Conservation (phyloP, 2,113 vertebrate genomes). For the Rhabdornis inornatus region DNA sequence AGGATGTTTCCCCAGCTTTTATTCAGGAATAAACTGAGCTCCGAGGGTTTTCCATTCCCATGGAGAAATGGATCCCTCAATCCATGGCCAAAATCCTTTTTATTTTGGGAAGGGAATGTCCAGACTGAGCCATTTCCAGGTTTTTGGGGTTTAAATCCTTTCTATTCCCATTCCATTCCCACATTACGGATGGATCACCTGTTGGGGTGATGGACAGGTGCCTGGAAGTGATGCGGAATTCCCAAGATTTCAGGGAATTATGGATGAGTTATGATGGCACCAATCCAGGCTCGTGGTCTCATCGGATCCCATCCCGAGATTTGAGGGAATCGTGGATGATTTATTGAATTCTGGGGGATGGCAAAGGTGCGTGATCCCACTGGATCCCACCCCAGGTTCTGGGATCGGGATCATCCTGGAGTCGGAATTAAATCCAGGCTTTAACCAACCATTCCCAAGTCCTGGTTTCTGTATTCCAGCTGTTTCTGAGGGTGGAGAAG, state of each 20-base stretch:
- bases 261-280: accelerated
- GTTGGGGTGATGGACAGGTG: accelerated
- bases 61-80: background rate
- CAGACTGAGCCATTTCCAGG: background rate
- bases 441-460: background rate
- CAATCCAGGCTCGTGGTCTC: too few relatives aligned
- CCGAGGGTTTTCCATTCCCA: background rate
- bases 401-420: background rate
- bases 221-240: accelerated
- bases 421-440: accelerated
- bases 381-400: accelerated
- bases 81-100: background rate
- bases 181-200: accelerated
- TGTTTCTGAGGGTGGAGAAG: accelerated
- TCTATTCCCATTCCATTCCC: background rate
- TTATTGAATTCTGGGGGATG: background rate
- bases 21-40: accelerated
- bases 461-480: background rate
- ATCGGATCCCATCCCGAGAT: background rate
- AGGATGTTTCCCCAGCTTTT: background rate
- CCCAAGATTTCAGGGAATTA: background rate
- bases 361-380: accelerated
- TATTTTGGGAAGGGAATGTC: background rate
- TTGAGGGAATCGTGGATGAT: accelerated
- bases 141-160: background rate